Conservation (phyloP, 2,797 vertebrate genomes). For the Bradypodion pumilum region DNA sequence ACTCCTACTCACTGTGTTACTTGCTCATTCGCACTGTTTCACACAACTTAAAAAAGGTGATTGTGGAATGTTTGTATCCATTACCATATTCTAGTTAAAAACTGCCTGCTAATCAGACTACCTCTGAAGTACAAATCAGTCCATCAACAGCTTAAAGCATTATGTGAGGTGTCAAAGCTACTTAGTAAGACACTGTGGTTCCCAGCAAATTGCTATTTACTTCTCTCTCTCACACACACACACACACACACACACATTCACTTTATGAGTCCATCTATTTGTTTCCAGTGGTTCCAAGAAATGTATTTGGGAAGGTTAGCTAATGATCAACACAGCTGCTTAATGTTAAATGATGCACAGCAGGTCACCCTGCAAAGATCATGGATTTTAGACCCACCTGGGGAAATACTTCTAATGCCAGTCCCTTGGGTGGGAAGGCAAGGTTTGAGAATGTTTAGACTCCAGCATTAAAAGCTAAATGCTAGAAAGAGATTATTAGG, state of each 20-base stretch:
- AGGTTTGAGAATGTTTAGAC: not conserved
- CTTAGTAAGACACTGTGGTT: conserved; percentile 52
- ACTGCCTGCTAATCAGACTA: conserved; percentile 73
- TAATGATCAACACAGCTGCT: conserved; percentile 59
- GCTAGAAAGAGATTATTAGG: conserved; percentile 17
- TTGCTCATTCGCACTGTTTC: conserved; percentile 66
- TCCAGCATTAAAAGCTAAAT: not conserved
- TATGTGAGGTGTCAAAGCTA: conserved; percentile 71
- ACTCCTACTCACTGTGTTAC: conserved; percentile 49
- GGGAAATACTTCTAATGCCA: not conserved
- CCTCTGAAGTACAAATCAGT: conserved; percentile 80
- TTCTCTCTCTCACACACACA: conserved; percentile 35
- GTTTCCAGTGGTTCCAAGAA: conserved; percentile 54
- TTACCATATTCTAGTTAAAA: conserved; percentile 76
- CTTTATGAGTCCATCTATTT: conserved; percentile 62
- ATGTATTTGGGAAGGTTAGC: conserved; percentile 60
- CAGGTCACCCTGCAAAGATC: conserved; percentile 26
- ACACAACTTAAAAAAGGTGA: conserved; percentile 65
- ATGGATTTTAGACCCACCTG: conserved; percentile 50
- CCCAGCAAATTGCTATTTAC: conserved; percentile 66
- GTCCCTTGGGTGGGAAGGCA: conserved; percentile 1
- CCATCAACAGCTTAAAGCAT: conserved; percentile 58
- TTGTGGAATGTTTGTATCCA: conserved; percentile 68
- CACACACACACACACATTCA: conserved; percentile 56
- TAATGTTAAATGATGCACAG: conserved; percentile 32